These are phyloP conservation scores for Microcebus murinus DNA, from an alignment of 2,113 vertebrate genomes.

Conservation along the genomic window DNA sequence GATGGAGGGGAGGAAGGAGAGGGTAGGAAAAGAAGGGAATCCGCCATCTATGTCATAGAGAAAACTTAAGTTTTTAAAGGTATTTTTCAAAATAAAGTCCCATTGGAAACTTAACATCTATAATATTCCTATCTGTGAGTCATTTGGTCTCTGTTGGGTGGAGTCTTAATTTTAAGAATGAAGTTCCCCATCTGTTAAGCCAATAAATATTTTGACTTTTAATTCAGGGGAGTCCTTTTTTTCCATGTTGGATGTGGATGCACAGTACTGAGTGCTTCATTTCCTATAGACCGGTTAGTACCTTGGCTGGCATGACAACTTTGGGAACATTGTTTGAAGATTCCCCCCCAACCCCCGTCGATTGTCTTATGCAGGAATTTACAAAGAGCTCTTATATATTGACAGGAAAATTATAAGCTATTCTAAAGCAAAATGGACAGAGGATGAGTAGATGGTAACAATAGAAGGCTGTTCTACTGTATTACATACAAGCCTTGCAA, in stretches of 20 bases:
- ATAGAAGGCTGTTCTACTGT: too few species aligned
- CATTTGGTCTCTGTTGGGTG: background rate
- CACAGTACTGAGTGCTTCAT: background rate
- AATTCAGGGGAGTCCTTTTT: background rate
- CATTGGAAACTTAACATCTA: background rate
- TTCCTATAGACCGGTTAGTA: background rate
- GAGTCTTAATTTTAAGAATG: conserved; percentile 24
- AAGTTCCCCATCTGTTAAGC: background rate
- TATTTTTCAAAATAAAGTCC: background rate
- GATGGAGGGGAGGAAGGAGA: background rate
- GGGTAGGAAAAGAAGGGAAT: background rate
- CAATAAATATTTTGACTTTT: background rate
- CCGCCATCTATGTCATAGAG: background rate
- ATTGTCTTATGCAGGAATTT: background rate
- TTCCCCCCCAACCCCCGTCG: too few species aligned
- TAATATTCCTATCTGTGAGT: background rate
- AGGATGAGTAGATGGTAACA: background rate
- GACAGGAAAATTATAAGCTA: too few species aligned
- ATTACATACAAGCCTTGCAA: background rate
- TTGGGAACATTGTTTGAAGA: background rate
- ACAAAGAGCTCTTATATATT: too few species aligned
- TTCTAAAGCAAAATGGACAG: too few species aligned
- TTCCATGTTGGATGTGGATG: background rate
- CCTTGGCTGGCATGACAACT: background rate
- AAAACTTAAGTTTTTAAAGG: background rate